Evolutionary conservation across 2,888 invertebrate species (phyloP).

Genomic region (Macaria liturata): DNA sequence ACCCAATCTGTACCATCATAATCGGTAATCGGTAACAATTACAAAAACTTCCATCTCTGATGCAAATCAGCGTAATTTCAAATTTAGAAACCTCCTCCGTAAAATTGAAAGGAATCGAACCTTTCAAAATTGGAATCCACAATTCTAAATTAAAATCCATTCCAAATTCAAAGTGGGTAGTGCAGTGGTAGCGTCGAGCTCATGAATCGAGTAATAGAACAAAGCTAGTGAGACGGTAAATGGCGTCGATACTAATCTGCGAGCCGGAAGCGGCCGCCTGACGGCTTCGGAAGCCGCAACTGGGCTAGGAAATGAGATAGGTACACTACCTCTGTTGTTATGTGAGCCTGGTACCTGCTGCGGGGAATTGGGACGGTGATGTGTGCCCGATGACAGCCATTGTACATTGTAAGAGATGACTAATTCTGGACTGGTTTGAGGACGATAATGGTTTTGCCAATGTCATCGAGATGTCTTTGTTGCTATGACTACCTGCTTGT

Average conservation of each 20-base stretch:
- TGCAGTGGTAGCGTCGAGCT: constrained; percentile 22
- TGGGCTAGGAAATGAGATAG: constrained; percentile 83
- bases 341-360: constrained; percentile 32
- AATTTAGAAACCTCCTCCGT: not conserved
- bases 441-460: not conserved
- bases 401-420: constrained; percentile 10
- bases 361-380: constrained; percentile 61
- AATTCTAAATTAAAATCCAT: constrained; percentile 19
- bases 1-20: constrained; percentile 20
- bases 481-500: too few relatives aligned
- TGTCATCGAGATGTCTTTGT: too few relatives aligned
- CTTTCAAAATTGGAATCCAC: constrained; percentile 1
- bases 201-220: constrained; percentile 63
- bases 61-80: constrained; percentile 7
- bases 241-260: constrained; percentile 79
- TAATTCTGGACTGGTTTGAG: constrained; percentile 12
- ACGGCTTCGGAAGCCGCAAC: constrained; percentile 79
- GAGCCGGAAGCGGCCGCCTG: constrained; percentile 77
- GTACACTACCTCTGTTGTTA: constrained; percentile 43
- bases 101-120: not conserved
- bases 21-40: constrained; percentile 13
- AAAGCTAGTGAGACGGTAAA: constrained; percentile 68
- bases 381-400: constrained; percentile 12
- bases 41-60: constrained; percentile 11
- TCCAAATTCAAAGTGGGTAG: constrained; percentile 31